Conservation (phyloP, 2,797 vertebrate genomes). For the Enoplosus armatus region DNA sequence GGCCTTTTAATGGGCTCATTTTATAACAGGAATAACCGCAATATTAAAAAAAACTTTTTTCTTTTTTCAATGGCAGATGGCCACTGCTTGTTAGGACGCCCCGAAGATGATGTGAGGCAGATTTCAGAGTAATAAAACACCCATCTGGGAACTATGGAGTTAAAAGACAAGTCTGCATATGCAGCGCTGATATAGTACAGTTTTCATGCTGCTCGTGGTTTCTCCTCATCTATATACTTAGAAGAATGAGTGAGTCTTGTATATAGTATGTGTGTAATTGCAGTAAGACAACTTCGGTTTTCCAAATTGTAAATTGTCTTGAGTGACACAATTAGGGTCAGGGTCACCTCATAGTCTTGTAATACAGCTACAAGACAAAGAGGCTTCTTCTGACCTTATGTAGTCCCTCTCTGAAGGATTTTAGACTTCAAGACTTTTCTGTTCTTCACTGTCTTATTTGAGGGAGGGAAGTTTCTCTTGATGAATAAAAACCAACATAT, state of each 20-base stretch:
- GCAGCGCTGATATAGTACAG: not conserved
- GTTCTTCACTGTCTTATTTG: not conserved
- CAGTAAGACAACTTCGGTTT: not conserved
- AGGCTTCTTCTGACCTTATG: not conserved
- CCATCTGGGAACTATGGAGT: constrained; percentile 26
- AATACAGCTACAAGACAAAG: too few species aligned
- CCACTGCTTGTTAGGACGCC: constrained; percentile 38
- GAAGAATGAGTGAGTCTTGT: not conserved
- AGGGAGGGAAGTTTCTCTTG: not conserved
- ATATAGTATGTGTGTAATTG: not conserved
- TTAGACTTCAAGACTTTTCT: not conserved
- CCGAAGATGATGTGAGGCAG: constrained; percentile 2
- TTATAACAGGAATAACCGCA: constrained; percentile 41
- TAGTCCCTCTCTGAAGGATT: not conserved
- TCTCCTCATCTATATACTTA: not conserved
- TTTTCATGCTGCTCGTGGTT: not conserved
- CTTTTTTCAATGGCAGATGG: constrained; percentile 7
- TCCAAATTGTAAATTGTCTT: not conserved
- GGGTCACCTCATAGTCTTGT: not conserved
- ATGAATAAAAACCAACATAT: not conserved
- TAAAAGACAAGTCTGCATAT: constrained; percentile 28
- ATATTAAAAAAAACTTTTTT: not conserved
- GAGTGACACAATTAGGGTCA: not conserved
- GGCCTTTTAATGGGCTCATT: constrained; percentile 61
- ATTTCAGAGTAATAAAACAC: constrained; percentile 37